These are phyloP conservation scores for Spisula solida DNA, from an alignment of 2,888 invertebrate genomes.

Conservation along the genomic window DNA sequence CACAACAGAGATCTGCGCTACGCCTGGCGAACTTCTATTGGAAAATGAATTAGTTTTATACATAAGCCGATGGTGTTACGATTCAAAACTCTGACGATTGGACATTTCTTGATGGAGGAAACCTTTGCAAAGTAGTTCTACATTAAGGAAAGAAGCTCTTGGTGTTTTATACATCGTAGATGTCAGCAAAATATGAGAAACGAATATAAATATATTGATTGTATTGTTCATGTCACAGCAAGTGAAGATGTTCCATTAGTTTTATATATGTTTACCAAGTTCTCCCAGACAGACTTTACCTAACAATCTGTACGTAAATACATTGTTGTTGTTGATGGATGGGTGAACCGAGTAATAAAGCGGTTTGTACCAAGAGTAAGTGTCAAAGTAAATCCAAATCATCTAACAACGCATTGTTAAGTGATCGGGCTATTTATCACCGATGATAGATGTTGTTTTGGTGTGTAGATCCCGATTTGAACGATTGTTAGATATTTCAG, in stretches of 20 bases:
- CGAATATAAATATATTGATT: not conserved
- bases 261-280: not conserved
- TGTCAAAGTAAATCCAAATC: not conserved
- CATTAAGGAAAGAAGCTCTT: not conserved
- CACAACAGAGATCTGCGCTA: conserved; percentile 5
- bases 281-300: not conserved
- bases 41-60: conserved; percentile 45
- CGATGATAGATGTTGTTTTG: not conserved
- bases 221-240: not conserved
- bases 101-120: not conserved
- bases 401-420: not conserved
- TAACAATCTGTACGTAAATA: not conserved
- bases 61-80: conserved; percentile 22
- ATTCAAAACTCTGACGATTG: conserved; percentile 11
- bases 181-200: conserved; percentile 19
- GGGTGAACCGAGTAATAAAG: not conserved
- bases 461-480: not conserved
- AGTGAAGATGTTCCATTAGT: not conserved
- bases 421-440: not conserved
- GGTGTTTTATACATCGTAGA: not conserved
- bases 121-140: conserved; percentile 10
- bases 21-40: conserved; percentile 20
- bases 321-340: not conserved
- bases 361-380: not conserved
- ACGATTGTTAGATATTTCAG: too few species aligned